Evolutionary conservation across 2,888 invertebrate genomes (phyloP).

Genomic region (Candidula unifasciata): DNA sequence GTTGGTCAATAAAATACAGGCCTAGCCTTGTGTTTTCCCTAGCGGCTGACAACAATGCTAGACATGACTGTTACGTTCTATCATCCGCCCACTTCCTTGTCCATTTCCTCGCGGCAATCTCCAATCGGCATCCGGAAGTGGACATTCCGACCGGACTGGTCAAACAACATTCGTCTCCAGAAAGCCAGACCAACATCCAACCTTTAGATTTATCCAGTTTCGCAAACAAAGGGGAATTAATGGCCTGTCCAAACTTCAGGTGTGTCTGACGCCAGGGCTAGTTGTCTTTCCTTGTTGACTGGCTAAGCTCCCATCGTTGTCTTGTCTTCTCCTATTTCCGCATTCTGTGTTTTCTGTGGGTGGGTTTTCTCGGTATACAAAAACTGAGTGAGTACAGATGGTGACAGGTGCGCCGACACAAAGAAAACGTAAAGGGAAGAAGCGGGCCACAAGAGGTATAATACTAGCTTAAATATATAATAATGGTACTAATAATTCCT

Average conservation of each 20-base stretch:
- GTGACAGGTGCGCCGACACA: too few relatives aligned
- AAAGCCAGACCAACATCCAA: neutral
- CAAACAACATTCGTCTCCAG: neutral
- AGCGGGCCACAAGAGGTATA: too few relatives aligned
- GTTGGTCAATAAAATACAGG: too few relatives aligned
- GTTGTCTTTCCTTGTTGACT: neutral
- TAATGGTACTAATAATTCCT: too few relatives aligned
- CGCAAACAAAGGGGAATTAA: neutral
- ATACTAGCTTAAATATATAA: too few relatives aligned
- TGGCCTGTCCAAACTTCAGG: neutral
- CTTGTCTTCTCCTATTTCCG: too few relatives aligned
- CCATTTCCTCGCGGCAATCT: neutral
- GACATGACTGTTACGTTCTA: neutral
- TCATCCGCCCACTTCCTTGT: neutral
- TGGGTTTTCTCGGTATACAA: too few relatives aligned
- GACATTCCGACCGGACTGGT: neutral
- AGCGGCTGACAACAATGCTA: too few relatives aligned
- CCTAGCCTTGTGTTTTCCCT: neutral
- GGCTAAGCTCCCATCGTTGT: neutral
- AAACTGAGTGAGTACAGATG: too few relatives aligned
- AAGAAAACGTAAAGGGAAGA: too few relatives aligned
- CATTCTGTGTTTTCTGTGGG: too few relatives aligned
- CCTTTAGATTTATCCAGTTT: neutral
- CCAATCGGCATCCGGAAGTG: neutral
- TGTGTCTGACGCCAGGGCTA: neutral